These are phyloP conservation scores for Pissodes strobi DNA, from an alignment of 1,140 invertebrate genomes.

Conservation along the genomic window DNA sequence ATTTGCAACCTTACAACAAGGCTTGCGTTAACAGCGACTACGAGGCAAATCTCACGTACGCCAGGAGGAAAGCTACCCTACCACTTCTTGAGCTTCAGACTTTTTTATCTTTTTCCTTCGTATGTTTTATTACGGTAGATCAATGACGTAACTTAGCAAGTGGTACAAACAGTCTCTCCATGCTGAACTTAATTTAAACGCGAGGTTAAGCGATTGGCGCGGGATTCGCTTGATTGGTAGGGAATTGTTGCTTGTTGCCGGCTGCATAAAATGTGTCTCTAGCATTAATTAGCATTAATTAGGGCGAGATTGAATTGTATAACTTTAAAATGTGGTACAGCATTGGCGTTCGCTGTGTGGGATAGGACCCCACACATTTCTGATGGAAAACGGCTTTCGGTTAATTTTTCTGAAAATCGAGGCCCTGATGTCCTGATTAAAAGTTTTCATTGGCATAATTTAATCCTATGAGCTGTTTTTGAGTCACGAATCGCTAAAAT, in stretches of 20 bases:
- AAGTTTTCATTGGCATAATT: too few species aligned
- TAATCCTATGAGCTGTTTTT: too few species aligned
- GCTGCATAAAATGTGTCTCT: too few species aligned
- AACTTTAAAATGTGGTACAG: too few species aligned
- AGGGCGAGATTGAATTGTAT: too few species aligned
- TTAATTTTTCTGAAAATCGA: too few species aligned
- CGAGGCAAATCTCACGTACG: slow-evolving; percentile 18
- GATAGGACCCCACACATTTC: too few species aligned
- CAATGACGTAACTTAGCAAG: slow-evolving; percentile 15
- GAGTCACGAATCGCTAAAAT: too few species aligned
- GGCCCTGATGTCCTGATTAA: too few species aligned
- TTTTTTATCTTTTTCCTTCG: background rate
- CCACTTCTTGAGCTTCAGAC: slow-evolving; percentile 12
- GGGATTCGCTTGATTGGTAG: background rate
- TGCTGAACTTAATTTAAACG: background rate
- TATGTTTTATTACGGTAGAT: slow-evolving; percentile 7
- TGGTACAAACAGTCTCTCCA: background rate
- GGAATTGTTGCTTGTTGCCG: background rate
- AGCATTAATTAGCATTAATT: too few species aligned
- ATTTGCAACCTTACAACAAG: slow-evolving; percentile 11
- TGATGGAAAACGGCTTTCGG: too few species aligned
- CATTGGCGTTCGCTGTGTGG: too few species aligned
- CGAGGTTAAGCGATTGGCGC: slow-evolving; percentile 1
- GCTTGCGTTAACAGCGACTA: slow-evolving; percentile 3
- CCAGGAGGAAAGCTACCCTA: slow-evolving; percentile 29